Evolutionary conservation across 2,888 invertebrate species (phyloP).

Genomic region (Rambutsinella grinnellia): DNA sequence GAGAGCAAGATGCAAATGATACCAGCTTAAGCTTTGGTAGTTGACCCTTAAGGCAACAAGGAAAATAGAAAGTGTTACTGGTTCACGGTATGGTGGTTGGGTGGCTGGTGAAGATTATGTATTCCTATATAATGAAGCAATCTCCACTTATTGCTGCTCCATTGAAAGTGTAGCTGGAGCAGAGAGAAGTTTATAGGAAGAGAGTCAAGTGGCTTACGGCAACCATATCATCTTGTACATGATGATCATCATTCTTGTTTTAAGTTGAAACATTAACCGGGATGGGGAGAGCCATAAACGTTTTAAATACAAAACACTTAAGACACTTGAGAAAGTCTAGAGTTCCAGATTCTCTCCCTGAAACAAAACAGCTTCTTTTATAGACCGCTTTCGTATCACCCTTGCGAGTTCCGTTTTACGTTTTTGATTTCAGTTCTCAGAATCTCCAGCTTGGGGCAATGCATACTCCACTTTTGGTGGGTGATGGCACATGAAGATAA

Average conservation of each 20-base stretch:
- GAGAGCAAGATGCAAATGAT: too few relatives aligned
- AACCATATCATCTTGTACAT: constrained; percentile 21
- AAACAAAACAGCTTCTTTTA: too few relatives aligned
- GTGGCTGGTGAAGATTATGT: too few relatives aligned
- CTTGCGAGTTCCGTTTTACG: too few relatives aligned
- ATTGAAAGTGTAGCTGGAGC: constrained; percentile 2
- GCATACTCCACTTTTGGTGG: too few relatives aligned
- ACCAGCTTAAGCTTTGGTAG: too few relatives aligned
- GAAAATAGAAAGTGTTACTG: constrained; percentile 15
- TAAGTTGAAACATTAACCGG: constrained; percentile 35
- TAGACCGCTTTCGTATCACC: too few relatives aligned
- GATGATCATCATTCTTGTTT: constrained; percentile 16
- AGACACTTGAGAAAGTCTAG: constrained; percentile 34
- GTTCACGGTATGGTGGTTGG: not conserved
- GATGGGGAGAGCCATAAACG: constrained; percentile 18
- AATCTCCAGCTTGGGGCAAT: too few relatives aligned
- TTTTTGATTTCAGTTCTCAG: too few relatives aligned
- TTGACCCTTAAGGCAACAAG: constrained; percentile 37
- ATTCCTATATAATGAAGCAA: constrained; percentile 22
- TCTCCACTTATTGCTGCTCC: constrained; percentile 35
- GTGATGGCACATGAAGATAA: constrained; percentile 8
- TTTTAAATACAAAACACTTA: constrained; percentile 46
- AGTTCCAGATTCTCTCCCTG: too few relatives aligned
- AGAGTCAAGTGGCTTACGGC: constrained; percentile 25
- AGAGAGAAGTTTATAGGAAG: constrained; percentile 34